Percentiles rank a stretch among this genome's conserved stretches.
phyloP scores from a whole-genome alignment of 2,888 invertebrate species.

The Aromia moschata region DNA sequence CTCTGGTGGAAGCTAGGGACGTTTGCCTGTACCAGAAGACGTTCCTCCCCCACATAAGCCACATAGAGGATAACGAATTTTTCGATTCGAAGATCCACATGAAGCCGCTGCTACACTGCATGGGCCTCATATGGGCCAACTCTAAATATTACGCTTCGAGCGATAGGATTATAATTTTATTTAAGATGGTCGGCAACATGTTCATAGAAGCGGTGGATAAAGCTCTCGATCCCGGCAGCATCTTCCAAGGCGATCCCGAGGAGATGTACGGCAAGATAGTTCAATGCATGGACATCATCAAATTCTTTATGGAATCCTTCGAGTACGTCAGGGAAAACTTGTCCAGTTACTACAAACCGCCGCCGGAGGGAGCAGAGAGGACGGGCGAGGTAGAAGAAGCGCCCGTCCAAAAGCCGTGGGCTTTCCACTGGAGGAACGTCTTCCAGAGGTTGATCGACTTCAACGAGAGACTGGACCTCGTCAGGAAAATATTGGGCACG shows the following conservation, averaged over 20 bases:
- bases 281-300: slow-evolving; percentile 50
- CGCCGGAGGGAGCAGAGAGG: slow-evolving; percentile 43
- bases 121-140: slow-evolving; percentile 87
- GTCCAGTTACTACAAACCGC: slow-evolving; percentile 56
- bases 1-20: slow-evolving; percentile 85
- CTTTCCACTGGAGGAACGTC: slow-evolving; percentile 76
- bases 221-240: slow-evolving; percentile 78
- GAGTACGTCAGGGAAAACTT: slow-evolving; percentile 64
- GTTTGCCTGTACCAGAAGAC: slow-evolving; percentile 83
- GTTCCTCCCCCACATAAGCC: slow-evolving; percentile 74
- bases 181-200: slow-evolving; percentile 83
- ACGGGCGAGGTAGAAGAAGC: no score
- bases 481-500: slow-evolving; percentile 77
- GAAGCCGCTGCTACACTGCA: slow-evolving; percentile 78
- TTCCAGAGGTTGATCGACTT: slow-evolving; percentile 75
- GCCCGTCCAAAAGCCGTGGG: slow-evolving; percentile 74
- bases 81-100: slow-evolving; percentile 69
- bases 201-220: slow-evolving; percentile 78
- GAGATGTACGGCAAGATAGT: slow-evolving; percentile 55
- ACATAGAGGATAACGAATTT: slow-evolving; percentile 77
- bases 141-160: slow-evolving; percentile 65
- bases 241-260: slow-evolving; percentile 83
- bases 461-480: slow-evolving; percentile 70
- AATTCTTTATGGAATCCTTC: slow-evolving; percentile 59
- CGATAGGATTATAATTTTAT: slow-evolving; percentile 73